Evolutionary conservation across 2,888 invertebrate species (phyloP).

Genomic region (Sinohyriopsis cumingii): DNA sequence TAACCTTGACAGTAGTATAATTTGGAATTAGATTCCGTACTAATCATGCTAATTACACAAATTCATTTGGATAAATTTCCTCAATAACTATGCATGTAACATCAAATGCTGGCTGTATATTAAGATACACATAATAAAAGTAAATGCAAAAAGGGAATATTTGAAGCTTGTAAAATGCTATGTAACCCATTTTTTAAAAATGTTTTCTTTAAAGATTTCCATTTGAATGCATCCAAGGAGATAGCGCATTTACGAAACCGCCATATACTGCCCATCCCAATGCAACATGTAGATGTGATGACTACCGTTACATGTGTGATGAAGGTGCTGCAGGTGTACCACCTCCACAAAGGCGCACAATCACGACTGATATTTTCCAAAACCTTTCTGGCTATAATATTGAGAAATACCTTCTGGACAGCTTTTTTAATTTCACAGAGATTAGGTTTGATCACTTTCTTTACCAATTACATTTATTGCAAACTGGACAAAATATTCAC

Average conservation of each 20-base stretch:
- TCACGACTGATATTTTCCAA: constrained; percentile 54
- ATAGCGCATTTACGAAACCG: constrained; percentile 15
- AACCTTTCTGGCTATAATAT: constrained; percentile 52
- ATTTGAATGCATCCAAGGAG: constrained; percentile 32
- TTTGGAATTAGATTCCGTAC: too few relatives aligned
- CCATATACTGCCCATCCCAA: constrained; percentile 2
- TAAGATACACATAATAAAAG: too few relatives aligned
- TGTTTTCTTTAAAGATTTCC: constrained; percentile 3
- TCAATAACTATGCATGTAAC: too few relatives aligned
- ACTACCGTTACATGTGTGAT: constrained; percentile 41
- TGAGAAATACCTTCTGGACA: constrained; percentile 61
- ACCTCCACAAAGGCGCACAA: constrained; percentile 31
- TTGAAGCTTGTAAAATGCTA: too few relatives aligned
- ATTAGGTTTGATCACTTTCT: constrained; percentile 30
- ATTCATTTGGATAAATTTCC: too few relatives aligned
- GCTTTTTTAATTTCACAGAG: constrained; percentile 45
- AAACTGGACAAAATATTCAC: too few relatives aligned
- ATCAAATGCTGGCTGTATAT: too few relatives aligned
- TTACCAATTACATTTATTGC: neutral
- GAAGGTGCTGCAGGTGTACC: constrained; percentile 23
- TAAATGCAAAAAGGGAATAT: too few relatives aligned
- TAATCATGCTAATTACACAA: too few relatives aligned
- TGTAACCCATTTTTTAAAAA: neutral
- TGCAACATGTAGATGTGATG: constrained; percentile 41
- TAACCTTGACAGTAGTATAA: too few relatives aligned